Evolutionary conservation across 2,888 invertebrate genomes (phyloP).

Genomic region (Synanthedon tipuliformis): DNA sequence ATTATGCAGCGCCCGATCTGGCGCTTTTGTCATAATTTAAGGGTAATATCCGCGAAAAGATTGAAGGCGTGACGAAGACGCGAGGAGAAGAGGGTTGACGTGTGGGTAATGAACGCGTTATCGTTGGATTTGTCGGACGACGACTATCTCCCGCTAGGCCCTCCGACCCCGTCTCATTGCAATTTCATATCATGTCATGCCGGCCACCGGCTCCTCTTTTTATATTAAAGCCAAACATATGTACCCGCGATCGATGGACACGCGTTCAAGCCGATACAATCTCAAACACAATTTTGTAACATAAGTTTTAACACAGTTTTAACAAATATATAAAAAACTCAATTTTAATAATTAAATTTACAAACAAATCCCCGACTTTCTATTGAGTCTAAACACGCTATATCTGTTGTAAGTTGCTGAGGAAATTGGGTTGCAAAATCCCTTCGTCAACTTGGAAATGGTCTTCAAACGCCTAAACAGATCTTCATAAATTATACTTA

Average conservation of each 20-base stretch:
- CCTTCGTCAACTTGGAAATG: too few species aligned
- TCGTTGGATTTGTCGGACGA: slow-evolving; percentile 41
- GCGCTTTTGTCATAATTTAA: slow-evolving; percentile 59
- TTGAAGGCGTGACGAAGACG: slow-evolving; percentile 55
- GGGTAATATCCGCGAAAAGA: slow-evolving; percentile 65
- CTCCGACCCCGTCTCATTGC: slow-evolving; percentile 24
- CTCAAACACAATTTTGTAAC: too few species aligned
- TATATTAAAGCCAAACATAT: slow-evolving; percentile 3
- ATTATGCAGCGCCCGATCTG: slow-evolving; percentile 45
- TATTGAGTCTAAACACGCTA: too few species aligned
- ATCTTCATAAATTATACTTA: too few species aligned
- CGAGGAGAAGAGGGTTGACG: slow-evolving; percentile 60
- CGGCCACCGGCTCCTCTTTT: slow-evolving; percentile 20
- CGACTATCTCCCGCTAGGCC: slow-evolving; percentile 12
- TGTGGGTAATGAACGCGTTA: slow-evolving; percentile 60
- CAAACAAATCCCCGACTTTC: too few species aligned
- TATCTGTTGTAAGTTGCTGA: too few species aligned
- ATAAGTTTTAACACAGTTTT: too few species aligned
- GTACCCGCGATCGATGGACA: neutral
- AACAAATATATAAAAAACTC: too few species aligned
- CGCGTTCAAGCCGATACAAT: neutral
- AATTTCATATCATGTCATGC: slow-evolving; percentile 38
- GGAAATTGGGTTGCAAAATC: too few species aligned
- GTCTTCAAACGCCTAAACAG: too few species aligned
- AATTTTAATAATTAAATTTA: too few species aligned